phyloP scores from a whole-genome alignment of 1,140 invertebrate genomes.

The Spodoptera litura region DNA sequence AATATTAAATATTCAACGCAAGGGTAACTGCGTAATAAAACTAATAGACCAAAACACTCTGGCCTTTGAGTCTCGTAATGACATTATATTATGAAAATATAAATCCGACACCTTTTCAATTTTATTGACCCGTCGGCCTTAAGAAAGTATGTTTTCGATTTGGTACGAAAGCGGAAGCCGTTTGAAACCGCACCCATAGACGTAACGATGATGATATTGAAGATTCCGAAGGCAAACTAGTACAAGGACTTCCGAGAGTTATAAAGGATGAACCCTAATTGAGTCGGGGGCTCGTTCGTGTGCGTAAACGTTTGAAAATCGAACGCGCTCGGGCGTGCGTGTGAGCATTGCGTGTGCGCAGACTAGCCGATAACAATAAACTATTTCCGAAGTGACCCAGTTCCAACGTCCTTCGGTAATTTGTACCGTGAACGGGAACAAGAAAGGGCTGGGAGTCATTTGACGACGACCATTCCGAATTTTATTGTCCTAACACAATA shows the following conservation, averaged over 20 bases:
- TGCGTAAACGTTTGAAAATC: slow-evolving; percentile 67
- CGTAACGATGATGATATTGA: slow-evolving; percentile 57
- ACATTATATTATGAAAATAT: slow-evolving; percentile 78
- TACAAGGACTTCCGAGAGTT: slow-evolving; percentile 65
- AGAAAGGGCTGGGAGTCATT: slow-evolving; percentile 82
- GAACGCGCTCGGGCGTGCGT: slow-evolving; percentile 59
- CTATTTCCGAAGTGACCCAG: slow-evolving; percentile 86
- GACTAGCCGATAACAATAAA: slow-evolving; percentile 86
- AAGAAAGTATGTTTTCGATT: slow-evolving; percentile 71
- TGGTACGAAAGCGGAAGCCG: slow-evolving; percentile 79
- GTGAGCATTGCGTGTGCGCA: slow-evolving; percentile 79
- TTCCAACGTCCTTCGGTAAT: slow-evolving; percentile 84
- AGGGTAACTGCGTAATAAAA: slow-evolving; percentile 83
- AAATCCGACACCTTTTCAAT: slow-evolving; percentile 75
- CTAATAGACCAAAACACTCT: slow-evolving; percentile 74
- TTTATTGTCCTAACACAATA: slow-evolving; percentile 70
- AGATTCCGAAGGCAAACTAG: slow-evolving; percentile 73
- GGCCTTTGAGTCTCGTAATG: slow-evolving; percentile 72
- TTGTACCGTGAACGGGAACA: slow-evolving; percentile 83
- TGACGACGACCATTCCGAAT: slow-evolving; percentile 70
- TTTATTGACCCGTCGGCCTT: slow-evolving; percentile 81
- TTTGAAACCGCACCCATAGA: slow-evolving; percentile 66
- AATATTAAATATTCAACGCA: slow-evolving; percentile 69
- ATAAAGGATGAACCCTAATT: slow-evolving; percentile 80
- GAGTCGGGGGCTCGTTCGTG: slow-evolving; percentile 62